Evolutionary conservation across 2,888 invertebrate species (phyloP).

Genomic region (Scaptomyza caliginosa): DNA sequence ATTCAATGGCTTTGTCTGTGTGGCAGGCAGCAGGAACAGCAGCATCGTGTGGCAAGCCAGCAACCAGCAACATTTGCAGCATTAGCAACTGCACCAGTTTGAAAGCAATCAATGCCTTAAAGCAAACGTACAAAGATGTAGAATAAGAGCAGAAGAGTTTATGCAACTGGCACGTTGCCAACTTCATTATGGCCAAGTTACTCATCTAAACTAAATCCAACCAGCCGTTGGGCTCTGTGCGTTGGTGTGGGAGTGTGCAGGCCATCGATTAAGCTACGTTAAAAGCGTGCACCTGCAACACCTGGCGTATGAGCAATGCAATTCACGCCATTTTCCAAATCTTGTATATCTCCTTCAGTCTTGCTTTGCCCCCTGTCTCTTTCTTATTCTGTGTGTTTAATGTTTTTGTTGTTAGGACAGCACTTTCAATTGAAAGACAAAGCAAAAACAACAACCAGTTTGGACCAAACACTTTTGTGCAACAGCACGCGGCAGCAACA

Average conservation of each 20-base stretch:
- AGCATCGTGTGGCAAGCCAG: constrained; percentile 13
- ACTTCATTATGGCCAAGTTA: constrained; percentile 63
- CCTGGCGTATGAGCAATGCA: constrained; percentile 66
- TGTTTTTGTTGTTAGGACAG: constrained; percentile 37
- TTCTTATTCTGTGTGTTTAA: constrained; percentile 9
- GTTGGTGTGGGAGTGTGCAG: constrained; percentile 2
- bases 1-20: constrained; percentile 70
- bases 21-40: constrained; percentile 10
- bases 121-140: constrained; percentile 8
- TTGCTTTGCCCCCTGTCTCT: not conserved
- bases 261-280: constrained; percentile 66
- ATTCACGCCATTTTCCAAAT: not conserved
- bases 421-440: constrained; percentile 63
- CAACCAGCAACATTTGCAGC: constrained; percentile 7
- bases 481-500: constrained; percentile 20
- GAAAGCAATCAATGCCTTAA: constrained; percentile 53
- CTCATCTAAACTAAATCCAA: constrained; percentile 28
- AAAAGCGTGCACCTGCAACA: constrained; percentile 34
- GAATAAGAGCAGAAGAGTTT: constrained; percentile 8
- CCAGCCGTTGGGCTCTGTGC: constrained; percentile 22
- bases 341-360: not conserved
- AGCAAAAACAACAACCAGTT: constrained; percentile 25
- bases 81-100: constrained; percentile 2
- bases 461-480: constrained; percentile 3
- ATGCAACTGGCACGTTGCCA: constrained; percentile 44